A percentile compares a stretch with the other conserved stretches of the same genome.
These are phyloP conservation scores for Pangasius krempfi DNA, from an alignment of 2,797 vertebrate genomes.

Conservation along the genomic window DNA sequence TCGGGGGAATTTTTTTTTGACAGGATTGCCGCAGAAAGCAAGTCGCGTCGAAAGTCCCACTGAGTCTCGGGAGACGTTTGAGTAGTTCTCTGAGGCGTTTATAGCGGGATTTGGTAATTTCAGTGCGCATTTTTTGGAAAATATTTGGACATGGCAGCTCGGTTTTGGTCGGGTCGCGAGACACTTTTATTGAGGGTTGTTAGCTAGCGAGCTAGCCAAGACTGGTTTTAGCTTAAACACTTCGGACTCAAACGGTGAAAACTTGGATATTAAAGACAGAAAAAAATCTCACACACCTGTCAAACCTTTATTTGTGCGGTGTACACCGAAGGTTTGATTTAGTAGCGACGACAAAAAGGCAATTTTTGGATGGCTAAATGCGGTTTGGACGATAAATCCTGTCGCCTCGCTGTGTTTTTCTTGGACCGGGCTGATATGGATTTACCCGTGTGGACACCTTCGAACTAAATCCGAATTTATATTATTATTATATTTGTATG, in stretches of 20 bases:
- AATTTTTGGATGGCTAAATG: not conserved
- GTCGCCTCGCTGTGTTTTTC: not conserved
- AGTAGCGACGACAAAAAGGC: not conserved
- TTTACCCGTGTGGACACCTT: slow-evolving; percentile 1
- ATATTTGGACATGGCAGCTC: slow-evolving; percentile 12
- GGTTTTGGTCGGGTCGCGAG: slow-evolving; percentile 23
- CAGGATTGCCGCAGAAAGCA: slow-evolving; percentile 22
- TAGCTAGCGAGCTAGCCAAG: slow-evolving; percentile 20
- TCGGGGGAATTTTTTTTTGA: slow-evolving; percentile 24
- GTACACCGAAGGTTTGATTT: not conserved
- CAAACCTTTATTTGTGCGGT: not conserved
- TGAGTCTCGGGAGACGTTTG: not conserved
- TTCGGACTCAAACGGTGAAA: not conserved
- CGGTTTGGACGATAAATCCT: not conserved
- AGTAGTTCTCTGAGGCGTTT: not conserved
- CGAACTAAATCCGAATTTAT: not conserved
- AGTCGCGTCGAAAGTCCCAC: not conserved
- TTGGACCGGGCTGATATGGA: slow-evolving; percentile 13
- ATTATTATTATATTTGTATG: not conserved
- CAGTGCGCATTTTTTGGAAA: not conserved
- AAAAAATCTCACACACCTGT: not conserved
- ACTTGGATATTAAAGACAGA: not conserved
- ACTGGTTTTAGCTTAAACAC: slow-evolving; percentile 21
- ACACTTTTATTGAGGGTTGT: slow-evolving; percentile 29
- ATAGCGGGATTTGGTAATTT: not conserved